Percentiles rank a stretch among this genome's conserved stretches.
phyloP scores from a whole-genome alignment of 2,113 vertebrate species.

The Engraulis encrasicolus region DNA sequence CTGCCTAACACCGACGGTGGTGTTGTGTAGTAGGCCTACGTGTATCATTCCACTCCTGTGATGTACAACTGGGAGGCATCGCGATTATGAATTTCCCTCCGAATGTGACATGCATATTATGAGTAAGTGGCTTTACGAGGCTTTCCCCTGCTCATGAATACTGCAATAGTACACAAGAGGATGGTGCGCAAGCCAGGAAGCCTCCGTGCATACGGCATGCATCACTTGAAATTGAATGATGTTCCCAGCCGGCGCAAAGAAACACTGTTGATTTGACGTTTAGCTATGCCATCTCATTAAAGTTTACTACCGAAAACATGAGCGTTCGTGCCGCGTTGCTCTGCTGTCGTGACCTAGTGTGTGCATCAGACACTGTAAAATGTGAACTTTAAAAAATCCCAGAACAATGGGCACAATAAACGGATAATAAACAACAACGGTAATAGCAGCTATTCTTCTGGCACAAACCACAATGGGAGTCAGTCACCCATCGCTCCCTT shows the following conservation, averaged over 20 bases:
- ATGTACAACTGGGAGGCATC: not conserved
- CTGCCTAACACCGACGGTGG: not conserved
- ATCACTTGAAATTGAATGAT: not conserved
- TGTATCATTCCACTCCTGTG: not conserved
- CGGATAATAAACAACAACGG: not conserved
- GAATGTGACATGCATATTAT: not conserved
- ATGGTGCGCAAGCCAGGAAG: not conserved
- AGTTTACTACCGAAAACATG: not conserved
- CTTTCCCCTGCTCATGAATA: not conserved
- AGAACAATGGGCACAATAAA: not conserved
- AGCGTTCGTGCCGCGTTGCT: not conserved
- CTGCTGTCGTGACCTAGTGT: not conserved
- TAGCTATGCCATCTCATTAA: not conserved
- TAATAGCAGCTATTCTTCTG: not conserved
- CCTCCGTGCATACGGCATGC: not conserved
- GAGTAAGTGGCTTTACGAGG: not conserved
- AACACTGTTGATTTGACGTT: not conserved
- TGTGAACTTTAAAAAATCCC: not conserved
- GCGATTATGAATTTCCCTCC: not conserved
- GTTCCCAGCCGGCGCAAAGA: too few species aligned
- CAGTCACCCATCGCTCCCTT: not conserved
- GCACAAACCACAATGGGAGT: not conserved
- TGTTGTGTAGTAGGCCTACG: too few species aligned
- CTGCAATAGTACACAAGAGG: not conserved
- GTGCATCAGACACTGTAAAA: not conserved